These are phyloP conservation scores for Cyprinodon tularosa DNA, from an alignment of 2,113 vertebrate species.

Conservation along the genomic window DNA sequence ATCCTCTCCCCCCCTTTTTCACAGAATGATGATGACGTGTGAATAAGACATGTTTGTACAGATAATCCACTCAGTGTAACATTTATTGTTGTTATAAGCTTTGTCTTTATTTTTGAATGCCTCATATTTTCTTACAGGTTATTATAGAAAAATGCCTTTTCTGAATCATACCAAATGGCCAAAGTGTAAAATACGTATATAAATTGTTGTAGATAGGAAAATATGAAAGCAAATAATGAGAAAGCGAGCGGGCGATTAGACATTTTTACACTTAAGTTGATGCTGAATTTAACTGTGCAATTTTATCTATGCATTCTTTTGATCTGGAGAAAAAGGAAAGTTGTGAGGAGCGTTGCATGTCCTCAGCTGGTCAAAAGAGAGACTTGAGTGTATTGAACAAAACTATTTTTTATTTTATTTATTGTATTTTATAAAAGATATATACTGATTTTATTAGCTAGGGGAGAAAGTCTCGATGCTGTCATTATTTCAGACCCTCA, in stretches of 20 bases:
- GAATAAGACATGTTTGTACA: conserved; percentile 64
- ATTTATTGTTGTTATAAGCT: conserved; percentile 77
- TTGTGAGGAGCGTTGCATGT: conserved; percentile 84
- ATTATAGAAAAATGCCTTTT: conserved; percentile 67
- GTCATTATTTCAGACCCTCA: conserved; percentile 75
- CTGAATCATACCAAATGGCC: conserved; percentile 82
- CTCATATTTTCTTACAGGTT: conserved; percentile 68
- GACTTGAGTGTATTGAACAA: conserved; percentile 83
- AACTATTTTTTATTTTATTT: conserved; percentile 98
- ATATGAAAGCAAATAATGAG: conserved; percentile 54
- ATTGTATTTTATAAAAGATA: conserved; percentile 97
- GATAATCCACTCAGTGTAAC: conserved; percentile 58
- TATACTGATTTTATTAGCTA: conserved; percentile 82
- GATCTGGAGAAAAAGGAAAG: conserved; percentile 75
- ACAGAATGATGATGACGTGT: conserved; percentile 64
- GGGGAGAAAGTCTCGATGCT: conserved; percentile 64
- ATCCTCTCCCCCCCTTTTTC: conserved; percentile 51
- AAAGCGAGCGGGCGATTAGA: conserved; percentile 40
- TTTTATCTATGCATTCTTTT: conserved; percentile 94
- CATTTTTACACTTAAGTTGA: conserved; percentile 67
- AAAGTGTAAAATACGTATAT: conserved; percentile 85
- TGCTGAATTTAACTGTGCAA: conserved; percentile 77
- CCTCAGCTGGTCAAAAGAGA: conserved; percentile 72
- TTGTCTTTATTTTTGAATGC: conserved; percentile 70
- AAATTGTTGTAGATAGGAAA: conserved; percentile 78